Percentiles rank a stretch among this genome's conserved stretches.
Evolutionary conservation across 1,140 invertebrate genomes (phyloP).

Genomic region (Hyles vespertilio): DNA sequence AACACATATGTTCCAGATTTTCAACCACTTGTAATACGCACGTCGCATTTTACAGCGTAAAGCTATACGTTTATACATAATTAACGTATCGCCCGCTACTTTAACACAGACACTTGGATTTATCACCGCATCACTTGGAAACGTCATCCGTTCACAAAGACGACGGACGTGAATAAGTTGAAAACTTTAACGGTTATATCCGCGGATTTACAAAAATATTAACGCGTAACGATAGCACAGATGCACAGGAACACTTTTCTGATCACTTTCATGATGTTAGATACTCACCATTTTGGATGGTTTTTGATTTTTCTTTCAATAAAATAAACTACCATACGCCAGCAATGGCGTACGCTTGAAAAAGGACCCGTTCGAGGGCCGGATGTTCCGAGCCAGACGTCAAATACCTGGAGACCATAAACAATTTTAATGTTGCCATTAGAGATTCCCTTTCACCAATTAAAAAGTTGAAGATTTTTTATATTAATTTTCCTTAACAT

Average conservation of each 20-base stretch:
- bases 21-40: slow-evolving; percentile 27
- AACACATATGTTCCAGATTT: slow-evolving; percentile 41
- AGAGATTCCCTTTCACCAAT: neutral
- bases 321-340: slow-evolving; percentile 85
- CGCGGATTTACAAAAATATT: slow-evolving; percentile 54
- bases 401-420: slow-evolving; percentile 42
- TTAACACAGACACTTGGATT: slow-evolving; percentile 39
- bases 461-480: too few relatives aligned
- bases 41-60: neutral
- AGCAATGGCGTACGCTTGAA: slow-evolving; percentile 88
- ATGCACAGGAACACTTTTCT: slow-evolving; percentile 38
- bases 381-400: slow-evolving; percentile 52
- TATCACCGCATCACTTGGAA: slow-evolving; percentile 51
- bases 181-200: slow-evolving; percentile 34
- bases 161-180: slow-evolving; percentile 35
- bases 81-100: slow-evolving; percentile 3
- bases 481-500: too few relatives aligned
- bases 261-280: slow-evolving; percentile 46
- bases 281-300: slow-evolving; percentile 91
- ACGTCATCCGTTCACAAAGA: slow-evolving; percentile 66
- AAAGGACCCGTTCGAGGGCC: slow-evolving; percentile 72
- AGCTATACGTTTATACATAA: neutral
- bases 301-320: slow-evolving; percentile 83
- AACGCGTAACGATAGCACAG: slow-evolving; percentile 32
- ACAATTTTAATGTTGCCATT: slow-evolving; percentile 34